Base-by-base conservation (phyloP, 1,140 invertebrate genomes). In the Anoplolepis gracilipes region DNA sequence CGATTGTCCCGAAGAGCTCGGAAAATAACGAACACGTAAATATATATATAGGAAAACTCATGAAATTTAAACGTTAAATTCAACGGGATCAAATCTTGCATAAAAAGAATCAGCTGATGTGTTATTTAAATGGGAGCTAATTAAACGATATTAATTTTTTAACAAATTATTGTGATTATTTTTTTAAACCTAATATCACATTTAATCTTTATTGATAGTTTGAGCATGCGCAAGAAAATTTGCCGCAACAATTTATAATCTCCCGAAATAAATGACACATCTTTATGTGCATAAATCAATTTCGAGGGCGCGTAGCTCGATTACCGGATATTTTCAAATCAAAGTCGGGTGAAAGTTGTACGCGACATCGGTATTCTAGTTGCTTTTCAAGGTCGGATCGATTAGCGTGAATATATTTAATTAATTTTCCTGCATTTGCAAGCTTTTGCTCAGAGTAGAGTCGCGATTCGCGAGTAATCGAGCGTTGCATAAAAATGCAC, bases 301-400 rank as follows among this genome's bases (percentile, higher is more conserved):
- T 78, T 87, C 75, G 82, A 85, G 86, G 85, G 33, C 33, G 5
- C 5, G 2, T 87, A 85, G 87, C 85, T 90, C 79, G 81, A 85
- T 85, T 88, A 84, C 88, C n/a, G n/a, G 76, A 69, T 19, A 87
- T 91, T 92, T 91, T 89, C 85, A 82, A 88, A 88, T 49, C 85
- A 78, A 89, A 90, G 87, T 88, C 90, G 5, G 86, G 88, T 89
- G 89, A 92, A 92, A 92, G 91, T 91, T 87, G 90, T 85, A 85
- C 28, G 86, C 89, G 84, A 91, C 89, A 90, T 86, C 89, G 84
- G 87, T 91, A 86, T 91, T 49, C 78, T 88, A 90, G 87, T 91
- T 90, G 72, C 70, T 86, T 85, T 67, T 88, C 91, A 92, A 92
- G 91, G 91, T 91, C 88, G 87, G 69, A n/a, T 77, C 87, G 72